Evolutionary conservation across 2,797 vertebrate genomes (phyloP).

Genomic region (Halcyon chelicuti): DNA sequence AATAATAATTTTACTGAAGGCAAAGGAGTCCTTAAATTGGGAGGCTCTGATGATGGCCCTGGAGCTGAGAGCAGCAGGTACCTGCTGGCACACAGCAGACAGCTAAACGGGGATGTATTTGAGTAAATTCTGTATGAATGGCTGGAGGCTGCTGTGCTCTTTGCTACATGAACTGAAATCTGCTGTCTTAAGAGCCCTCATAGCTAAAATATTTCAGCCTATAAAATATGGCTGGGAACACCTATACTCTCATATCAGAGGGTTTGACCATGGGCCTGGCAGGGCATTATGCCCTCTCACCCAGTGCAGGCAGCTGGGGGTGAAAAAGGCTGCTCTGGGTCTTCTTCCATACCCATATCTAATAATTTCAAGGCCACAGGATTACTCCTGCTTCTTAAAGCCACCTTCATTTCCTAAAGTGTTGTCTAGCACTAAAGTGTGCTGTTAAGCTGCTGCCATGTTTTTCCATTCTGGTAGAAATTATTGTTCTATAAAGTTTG

Average conservation of each 20-base stretch:
- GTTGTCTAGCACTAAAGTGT: constrained; percentile 15
- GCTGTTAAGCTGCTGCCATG: constrained; percentile 38
- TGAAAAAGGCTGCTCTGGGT: neutral
- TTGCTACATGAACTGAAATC: neutral
- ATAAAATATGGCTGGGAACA: neutral
- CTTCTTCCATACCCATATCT: neutral
- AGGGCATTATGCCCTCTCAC: neutral
- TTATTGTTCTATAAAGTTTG: constrained; percentile 46
- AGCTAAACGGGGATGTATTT: neutral
- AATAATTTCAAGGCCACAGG: neutral
- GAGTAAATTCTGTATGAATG: neutral
- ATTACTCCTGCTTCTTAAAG: constrained; percentile 27
- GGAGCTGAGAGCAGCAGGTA: neutral
- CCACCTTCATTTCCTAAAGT: constrained; percentile 36
- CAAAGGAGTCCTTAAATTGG: neutral
- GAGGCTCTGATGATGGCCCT: neutral
- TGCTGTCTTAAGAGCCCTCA: neutral
- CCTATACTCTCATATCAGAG: neutral
- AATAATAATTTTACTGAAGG: neutral
- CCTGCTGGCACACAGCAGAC: neutral
- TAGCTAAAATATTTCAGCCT: neutral
- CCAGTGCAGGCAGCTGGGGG: neutral
- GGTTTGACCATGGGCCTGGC: neutral
- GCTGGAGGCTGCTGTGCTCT: neutral
- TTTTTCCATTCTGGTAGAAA: constrained; percentile 41